Percentiles rank a stretch among this genome's conserved stretches.
Evolutionary conservation across 2,888 invertebrate species (phyloP).

Genomic region (Xanthorhoe spadicearia): DNA sequence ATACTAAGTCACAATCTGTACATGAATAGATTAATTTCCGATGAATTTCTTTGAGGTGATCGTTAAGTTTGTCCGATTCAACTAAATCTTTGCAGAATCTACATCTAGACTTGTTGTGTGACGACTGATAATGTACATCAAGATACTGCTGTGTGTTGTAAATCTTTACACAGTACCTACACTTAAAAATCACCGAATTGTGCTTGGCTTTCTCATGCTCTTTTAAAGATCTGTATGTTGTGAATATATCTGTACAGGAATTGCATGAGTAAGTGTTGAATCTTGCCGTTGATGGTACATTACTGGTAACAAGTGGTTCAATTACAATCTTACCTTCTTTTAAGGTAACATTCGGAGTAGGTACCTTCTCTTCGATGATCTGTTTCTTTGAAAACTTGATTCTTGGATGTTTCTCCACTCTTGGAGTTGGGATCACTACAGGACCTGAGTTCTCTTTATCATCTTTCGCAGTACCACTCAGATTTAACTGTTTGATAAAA

Average conservation of each 20-base stretch:
- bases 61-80: constrained; percentile 37
- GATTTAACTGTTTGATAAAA: not conserved
- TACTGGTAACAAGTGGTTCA: constrained; percentile 47
- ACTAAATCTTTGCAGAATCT: constrained; percentile 56
- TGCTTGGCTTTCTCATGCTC: constrained; percentile 59
- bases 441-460: constrained; percentile 34
- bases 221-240: constrained; percentile 54
- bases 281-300: constrained; percentile 38
- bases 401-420: constrained; percentile 38
- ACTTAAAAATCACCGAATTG: constrained; percentile 51
- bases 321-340: constrained; percentile 56
- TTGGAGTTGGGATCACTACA: constrained; percentile 35
- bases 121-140: constrained; percentile 56
- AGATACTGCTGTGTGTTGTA: constrained; percentile 60
- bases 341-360: constrained; percentile 48
- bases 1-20: constrained; percentile 57
- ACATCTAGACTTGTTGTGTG: constrained; percentile 54
- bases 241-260: constrained; percentile 56
- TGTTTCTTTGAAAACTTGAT: constrained; percentile 10
- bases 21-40: constrained; percentile 51
- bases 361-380: constrained; percentile 12
- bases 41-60: constrained; percentile 56
- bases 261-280: constrained; percentile 54
- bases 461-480: not conserved
- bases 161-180: constrained; percentile 56